phyloP scores from a whole-genome alignment of 2,113 vertebrate species.

The Leptodactylus fuscus region DNA sequence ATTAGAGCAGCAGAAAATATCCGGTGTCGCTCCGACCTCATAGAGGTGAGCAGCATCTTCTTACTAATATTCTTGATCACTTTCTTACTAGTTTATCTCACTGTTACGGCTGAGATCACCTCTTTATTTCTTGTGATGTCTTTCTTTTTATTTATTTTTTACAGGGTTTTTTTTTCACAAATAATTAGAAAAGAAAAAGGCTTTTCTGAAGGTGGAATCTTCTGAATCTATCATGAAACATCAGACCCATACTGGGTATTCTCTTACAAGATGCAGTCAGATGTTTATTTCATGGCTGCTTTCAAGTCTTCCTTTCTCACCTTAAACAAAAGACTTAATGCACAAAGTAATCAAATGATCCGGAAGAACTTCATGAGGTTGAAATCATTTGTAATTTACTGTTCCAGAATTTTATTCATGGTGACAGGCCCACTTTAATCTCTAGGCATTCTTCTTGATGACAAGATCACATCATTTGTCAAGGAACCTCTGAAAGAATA shows the following conservation, averaged over 20 bases:
- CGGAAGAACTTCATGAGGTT: neutral
- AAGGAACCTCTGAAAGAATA: slow-evolving; percentile 11
- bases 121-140: neutral
- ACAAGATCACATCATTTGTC: slow-evolving; percentile 41
- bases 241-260: neutral
- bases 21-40: no score
- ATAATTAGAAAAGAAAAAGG: neutral
- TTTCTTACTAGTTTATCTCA: no score
- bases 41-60: no score
- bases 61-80: no score
- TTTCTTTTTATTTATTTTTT: neutral
- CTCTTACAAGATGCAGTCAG: neutral
- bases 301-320: neutral
- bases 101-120: no score
- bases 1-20: no score
- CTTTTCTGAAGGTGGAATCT: neutral
- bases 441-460: neutral
- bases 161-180: neutral
- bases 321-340: slow-evolving; percentile 4
- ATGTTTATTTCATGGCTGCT: neutral
- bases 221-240: neutral
- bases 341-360: neutral
- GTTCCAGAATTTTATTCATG: neutral
- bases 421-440: slow-evolving; percentile 11
- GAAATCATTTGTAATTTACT: neutral